Evolutionary conservation across 2,797 vertebrate genomes (phyloP).

Genomic region (Hippoglossus hippoglossus): DNA sequence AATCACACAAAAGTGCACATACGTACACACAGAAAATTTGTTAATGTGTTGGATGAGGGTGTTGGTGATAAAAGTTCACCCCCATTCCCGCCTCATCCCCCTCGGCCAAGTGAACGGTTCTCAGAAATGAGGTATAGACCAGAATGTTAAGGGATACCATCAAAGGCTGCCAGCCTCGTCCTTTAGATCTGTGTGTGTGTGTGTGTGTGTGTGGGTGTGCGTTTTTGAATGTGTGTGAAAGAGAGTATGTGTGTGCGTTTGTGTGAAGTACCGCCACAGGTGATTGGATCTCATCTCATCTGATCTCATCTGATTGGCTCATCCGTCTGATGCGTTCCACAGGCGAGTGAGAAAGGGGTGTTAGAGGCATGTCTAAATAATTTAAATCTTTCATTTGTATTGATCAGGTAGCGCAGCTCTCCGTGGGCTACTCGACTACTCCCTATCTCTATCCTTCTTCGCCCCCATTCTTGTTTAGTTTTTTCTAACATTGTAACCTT

Average conservation of each 20-base stretch:
- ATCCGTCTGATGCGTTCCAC: slow-evolving; percentile 68
- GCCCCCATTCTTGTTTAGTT: slow-evolving; percentile 49
- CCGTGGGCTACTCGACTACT: slow-evolving; percentile 56
- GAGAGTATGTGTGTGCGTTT: slow-evolving; percentile 33
- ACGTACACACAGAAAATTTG: slow-evolving; percentile 25
- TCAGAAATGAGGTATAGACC: slow-evolving; percentile 78
- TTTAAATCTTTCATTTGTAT: slow-evolving; percentile 84
- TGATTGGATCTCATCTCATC: slow-evolving; percentile 78
- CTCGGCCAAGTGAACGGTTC: slow-evolving; percentile 61
- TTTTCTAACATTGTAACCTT: slow-evolving; percentile 60
- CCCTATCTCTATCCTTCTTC: slow-evolving; percentile 52
- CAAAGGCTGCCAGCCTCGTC: slow-evolving; percentile 74
- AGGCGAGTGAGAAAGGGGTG: slow-evolving; percentile 55
- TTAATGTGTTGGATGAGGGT: slow-evolving; percentile 49
- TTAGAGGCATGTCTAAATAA: slow-evolving; percentile 82
- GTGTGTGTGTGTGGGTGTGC: slow-evolving; percentile 47
- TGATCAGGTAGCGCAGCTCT: slow-evolving; percentile 74
- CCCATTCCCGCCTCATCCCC: slow-evolving; percentile 60
- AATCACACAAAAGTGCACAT: slow-evolving; percentile 18
- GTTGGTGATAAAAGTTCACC: slow-evolving; percentile 54
- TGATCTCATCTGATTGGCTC: slow-evolving; percentile 75
- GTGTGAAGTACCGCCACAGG: slow-evolving; percentile 70
- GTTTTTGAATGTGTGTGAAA: slow-evolving; percentile 29
- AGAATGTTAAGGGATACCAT: slow-evolving; percentile 85
- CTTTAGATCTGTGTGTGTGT: slow-evolving; percentile 59